Evolutionary conservation across 2,888 invertebrate species (phyloP).

Genomic region (Atethmia centrago): DNA sequence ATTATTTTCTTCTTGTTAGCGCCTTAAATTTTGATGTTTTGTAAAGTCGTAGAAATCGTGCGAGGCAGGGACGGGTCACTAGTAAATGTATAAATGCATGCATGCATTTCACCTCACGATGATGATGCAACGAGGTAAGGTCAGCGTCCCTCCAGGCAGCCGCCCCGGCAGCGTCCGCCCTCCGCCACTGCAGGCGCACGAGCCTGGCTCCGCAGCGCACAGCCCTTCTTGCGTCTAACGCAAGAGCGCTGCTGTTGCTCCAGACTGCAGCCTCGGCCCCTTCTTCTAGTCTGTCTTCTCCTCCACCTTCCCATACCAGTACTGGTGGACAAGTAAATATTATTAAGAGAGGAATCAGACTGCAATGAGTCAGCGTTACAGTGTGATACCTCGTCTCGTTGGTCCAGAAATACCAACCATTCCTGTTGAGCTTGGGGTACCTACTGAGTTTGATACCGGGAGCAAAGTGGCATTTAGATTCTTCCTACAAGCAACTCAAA

Average conservation of each 20-base stretch:
- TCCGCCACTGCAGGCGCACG: constrained; percentile 86
- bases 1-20: too few relatives aligned
- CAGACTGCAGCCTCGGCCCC: constrained; percentile 86
- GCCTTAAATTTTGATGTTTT: background rate
- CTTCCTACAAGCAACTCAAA: background rate
- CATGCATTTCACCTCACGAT: constrained; percentile 79
- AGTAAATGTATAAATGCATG: background rate
- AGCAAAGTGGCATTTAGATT: background rate
- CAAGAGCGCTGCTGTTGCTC: constrained; percentile 88
- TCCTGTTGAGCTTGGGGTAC: background rate
- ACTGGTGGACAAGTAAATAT: constrained; percentile 70
- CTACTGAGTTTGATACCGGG: background rate
- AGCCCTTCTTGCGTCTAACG: constrained; percentile 85
- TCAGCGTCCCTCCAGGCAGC: constrained; percentile 87
- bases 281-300: constrained; percentile 78
- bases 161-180: constrained; percentile 78
- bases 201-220: constrained; percentile 86
- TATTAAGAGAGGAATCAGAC: background rate
- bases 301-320: constrained; percentile 87
- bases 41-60: background rate
- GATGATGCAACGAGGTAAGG: constrained; percentile 85
- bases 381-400: background rate
- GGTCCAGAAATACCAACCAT: background rate
- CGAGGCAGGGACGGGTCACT: background rate
- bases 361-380: background rate